Evolutionary conservation across 2,888 invertebrate species (phyloP).

Genomic region (Erebia palarica): DNA sequence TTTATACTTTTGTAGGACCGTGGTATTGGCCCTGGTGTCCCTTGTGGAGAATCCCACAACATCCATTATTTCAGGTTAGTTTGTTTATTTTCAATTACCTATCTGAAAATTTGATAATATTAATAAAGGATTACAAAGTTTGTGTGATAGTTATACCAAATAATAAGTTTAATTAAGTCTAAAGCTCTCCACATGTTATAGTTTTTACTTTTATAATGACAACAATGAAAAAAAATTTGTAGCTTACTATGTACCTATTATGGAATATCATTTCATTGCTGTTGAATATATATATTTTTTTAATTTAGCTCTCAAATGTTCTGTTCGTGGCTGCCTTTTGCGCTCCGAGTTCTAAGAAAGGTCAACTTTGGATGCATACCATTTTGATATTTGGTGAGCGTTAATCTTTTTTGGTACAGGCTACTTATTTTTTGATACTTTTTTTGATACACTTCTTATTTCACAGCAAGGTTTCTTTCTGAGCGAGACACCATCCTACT

Average conservation of each 20-base stretch:
- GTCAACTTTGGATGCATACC: constrained; percentile 91
- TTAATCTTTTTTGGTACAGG: background rate
- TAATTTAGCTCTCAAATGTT: constrained; percentile 88
- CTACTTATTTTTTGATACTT: too few relatives aligned
- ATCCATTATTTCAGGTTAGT: constrained; percentile 81
- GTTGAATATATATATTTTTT: background rate
- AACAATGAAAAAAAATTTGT: too few relatives aligned
- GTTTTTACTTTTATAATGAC: too few relatives aligned
- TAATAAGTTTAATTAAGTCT: too few relatives aligned
- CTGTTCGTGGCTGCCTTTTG: constrained; percentile 91
- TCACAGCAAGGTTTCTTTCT: background rate
- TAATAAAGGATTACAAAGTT: too few relatives aligned
- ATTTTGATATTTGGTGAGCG: constrained; percentile 88
- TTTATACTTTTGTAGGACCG: constrained; percentile 62
- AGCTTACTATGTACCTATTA: background rate
- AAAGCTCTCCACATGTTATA: too few relatives aligned
- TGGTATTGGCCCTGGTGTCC: constrained; percentile 87
- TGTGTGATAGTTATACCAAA: too few relatives aligned
- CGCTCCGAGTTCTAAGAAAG: constrained; percentile 89
- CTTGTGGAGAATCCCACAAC: constrained; percentile 89
- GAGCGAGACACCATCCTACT: too few relatives aligned
- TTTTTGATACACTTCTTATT: too few relatives aligned
- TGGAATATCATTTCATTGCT: too few relatives aligned
- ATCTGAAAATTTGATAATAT: too few relatives aligned
- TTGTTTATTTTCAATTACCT: background rate